A percentile compares a stretch with the other conserved stretches of the same genome.
Evolutionary conservation across 2,888 invertebrate genomes (phyloP).

Genomic region (Aleiodes testaceus): DNA sequence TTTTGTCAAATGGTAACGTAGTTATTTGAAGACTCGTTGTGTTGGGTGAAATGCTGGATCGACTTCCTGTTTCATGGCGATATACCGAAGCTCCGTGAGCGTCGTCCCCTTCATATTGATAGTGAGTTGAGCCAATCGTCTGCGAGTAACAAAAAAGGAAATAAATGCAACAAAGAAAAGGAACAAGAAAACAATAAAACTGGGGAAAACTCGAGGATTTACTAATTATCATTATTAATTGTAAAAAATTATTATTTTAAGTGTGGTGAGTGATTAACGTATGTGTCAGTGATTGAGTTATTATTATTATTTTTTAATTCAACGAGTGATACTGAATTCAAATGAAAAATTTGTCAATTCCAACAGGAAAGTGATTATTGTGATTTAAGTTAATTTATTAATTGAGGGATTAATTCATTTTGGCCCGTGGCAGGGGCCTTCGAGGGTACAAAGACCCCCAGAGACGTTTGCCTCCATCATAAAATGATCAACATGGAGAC

Average conservation of each 20-base stretch:
- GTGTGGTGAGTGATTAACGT: neutral
- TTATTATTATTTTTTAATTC: neutral
- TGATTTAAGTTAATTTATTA: conserved; percentile 7
- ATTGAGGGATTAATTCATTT: conserved; percentile 10
- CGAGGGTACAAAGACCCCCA: conserved; percentile 43
- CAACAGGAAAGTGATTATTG: neutral
- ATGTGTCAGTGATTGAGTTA: neutral
- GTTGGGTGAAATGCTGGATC: conserved; percentile 59
- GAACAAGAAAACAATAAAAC: neutral
- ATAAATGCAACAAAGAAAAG: conserved; percentile 1
- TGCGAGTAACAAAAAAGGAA: conserved; percentile 21
- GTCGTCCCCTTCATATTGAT: conserved; percentile 52
- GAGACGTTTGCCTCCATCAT: conserved; percentile 45
- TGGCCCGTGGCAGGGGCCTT: conserved; percentile 19
- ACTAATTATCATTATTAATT: neutral
- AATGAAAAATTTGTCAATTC: neutral
- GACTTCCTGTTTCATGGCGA: conserved; percentile 59
- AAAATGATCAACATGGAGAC: conserved; percentile 91
- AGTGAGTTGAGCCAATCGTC: conserved; percentile 24
- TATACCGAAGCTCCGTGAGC: conserved; percentile 55
- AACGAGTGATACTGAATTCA: neutral
- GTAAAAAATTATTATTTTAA: too few species aligned
- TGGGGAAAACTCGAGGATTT: neutral
- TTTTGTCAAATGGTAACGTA: conserved; percentile 42
- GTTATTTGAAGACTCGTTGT: conserved; percentile 57